phyloP scores from a whole-genome alignment of 2,797 vertebrate species.

The Pelochelys cantorii region DNA sequence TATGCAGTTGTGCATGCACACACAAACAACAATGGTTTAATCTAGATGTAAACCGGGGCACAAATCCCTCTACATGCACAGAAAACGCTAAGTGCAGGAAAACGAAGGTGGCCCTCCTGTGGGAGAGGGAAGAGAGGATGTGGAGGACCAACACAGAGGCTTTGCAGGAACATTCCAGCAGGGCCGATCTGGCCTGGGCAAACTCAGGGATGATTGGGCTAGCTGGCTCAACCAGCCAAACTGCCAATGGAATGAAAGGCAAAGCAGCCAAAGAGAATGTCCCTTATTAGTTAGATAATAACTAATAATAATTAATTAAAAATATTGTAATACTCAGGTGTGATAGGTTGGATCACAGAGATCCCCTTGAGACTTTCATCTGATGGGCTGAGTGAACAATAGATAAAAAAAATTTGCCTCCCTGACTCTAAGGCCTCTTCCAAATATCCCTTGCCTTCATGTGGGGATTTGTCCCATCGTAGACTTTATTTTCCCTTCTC shows the following conservation, averaged over 20 bases:
- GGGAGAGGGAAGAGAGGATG: neutral
- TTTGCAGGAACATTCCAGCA: neutral
- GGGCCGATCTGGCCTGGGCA: neutral
- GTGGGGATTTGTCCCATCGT: neutral
- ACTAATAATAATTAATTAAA: too few relatives aligned
- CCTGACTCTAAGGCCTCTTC: neutral
- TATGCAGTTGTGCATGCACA: neutral
- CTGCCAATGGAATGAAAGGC: neutral
- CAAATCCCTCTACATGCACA: neutral
- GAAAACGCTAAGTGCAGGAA: neutral
- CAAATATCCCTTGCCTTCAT: neutral
- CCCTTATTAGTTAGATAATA: neutral
- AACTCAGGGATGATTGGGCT: neutral
- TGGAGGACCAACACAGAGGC: neutral
- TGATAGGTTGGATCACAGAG: too few relatives aligned
- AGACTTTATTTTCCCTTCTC: neutral
- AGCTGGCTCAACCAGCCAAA: neutral
- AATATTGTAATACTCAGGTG: too few relatives aligned
- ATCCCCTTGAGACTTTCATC: too few relatives aligned
- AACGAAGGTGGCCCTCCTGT: neutral
- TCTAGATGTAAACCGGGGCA: neutral
- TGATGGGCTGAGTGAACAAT: accelerated
- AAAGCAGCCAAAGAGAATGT: neutral
- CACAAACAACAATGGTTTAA: neutral
- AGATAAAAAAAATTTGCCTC: neutral